Conservation (phyloP, 2,113 vertebrate genomes). For the Sardina pilchardus region DNA sequence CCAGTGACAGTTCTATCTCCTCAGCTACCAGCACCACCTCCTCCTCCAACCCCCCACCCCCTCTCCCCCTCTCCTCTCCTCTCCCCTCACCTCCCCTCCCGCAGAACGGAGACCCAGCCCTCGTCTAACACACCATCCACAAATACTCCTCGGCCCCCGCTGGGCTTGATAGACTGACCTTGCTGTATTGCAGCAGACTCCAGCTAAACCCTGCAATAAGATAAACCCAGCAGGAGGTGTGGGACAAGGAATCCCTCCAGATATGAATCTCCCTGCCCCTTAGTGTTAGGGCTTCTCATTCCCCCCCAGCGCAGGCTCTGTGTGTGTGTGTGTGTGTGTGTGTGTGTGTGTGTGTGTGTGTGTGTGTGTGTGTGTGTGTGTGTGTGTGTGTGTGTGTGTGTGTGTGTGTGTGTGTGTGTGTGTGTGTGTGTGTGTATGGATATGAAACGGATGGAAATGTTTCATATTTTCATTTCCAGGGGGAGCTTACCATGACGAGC, state of each 20-base stretch:
- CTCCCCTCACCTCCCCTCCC: neutral
- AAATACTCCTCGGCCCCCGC: neutral
- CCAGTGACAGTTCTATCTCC: neutral
- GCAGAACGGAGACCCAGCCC: neutral
- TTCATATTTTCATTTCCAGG: conserved; percentile 66
- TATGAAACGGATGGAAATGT: neutral
- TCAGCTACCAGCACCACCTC: neutral
- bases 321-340: neutral
- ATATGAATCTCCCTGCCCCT: neutral
- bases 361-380: neutral
- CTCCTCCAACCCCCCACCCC: neutral
- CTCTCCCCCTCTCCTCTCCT: neutral
- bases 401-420: neutral
- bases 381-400: neutral
- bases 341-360: neutral
- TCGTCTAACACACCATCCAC: neutral
- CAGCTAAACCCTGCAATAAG: neutral
- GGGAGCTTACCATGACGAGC: conserved; percentile 90
- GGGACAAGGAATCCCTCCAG: neutral
- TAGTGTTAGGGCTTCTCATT: neutral
- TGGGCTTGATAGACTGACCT: neutral
- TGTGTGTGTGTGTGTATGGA: neutral
- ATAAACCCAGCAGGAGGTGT: neutral
- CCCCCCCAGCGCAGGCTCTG: neutral
- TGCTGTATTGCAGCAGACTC: neutral